Base-by-base conservation (phyloP, 2,113 vertebrate species). In the Tychaedon coryphoeus region DNA sequence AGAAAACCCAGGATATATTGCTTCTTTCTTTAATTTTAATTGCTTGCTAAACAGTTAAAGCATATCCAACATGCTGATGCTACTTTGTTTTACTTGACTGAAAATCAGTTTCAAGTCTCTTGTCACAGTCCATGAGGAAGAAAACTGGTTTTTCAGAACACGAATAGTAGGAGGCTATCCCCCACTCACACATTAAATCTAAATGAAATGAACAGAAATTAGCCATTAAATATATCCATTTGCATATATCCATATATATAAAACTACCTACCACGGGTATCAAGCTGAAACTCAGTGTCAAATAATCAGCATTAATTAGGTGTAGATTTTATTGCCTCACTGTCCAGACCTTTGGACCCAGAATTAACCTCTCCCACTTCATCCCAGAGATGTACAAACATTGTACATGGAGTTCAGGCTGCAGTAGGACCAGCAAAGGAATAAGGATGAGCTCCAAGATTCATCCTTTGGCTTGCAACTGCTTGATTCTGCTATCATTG, bases 321-420 rank as follows among this genome's bases (percentile, higher is more conserved):
- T 34, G 12, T 18, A 45, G 31, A 14, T 88, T 84, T 47, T 31
- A n/a, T 8, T 62, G 47, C 33, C 24, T 58, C 54, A 7, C 38
- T 77, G 51, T 48, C 70, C 85, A 72, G 53, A 51, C 17, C 57
- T 90, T 2, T 36, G 36, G 48, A 60, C 6, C 7, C 26, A 53
- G 31, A 36, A 40, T 36, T 45, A 69, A 36, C 3, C 28, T 53
- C n/a, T 78, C 43, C 54, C 16, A 19, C 19, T 48, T 43, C 11
- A 84, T 8, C 43, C 22, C 50, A 61, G 43, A 51, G 23, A 66
- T 24, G 5, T 23, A 48, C 43, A 62, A 57, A 71, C 33, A 5
- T 4, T 0, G 0, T 12, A 19, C 31, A 15, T 2, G 7, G 14
- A 50, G n/a, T 1, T 0, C 18, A 65, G 77, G 66, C 16, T 71